Evolutionary conservation across 2,888 invertebrate genomes (phyloP).

Genomic region (Nesidiocoris tenuis): DNA sequence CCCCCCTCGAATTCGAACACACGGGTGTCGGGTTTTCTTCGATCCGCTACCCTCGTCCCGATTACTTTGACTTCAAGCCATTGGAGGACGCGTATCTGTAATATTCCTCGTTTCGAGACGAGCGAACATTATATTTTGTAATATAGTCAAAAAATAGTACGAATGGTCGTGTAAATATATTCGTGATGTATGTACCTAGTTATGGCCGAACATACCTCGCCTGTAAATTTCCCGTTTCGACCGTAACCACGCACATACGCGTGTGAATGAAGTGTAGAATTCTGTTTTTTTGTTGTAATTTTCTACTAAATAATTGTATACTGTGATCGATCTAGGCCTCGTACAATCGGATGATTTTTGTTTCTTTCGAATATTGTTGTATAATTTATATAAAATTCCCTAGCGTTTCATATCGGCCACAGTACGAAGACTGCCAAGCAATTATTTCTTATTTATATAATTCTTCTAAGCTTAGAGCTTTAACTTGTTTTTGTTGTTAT

Average conservation of each 20-base stretch:
- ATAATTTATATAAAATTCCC: slow-evolving; percentile 44
- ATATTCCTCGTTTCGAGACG: slow-evolving; percentile 24
- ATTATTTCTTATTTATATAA: slow-evolving; percentile 49
- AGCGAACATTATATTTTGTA: slow-evolving; percentile 44
- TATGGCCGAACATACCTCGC: slow-evolving; percentile 47
- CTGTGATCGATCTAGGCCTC: slow-evolving; percentile 49
- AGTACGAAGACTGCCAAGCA: slow-evolving; percentile 50
- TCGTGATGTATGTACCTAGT: slow-evolving; percentile 48
- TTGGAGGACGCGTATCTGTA: slow-evolving; percentile 43
- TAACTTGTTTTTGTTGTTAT: slow-evolving; percentile 45
- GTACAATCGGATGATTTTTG: slow-evolving; percentile 39
- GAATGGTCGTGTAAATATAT: slow-evolving; percentile 43
- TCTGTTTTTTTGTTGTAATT: slow-evolving; percentile 21
- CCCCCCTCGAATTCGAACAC: slow-evolving; percentile 8
- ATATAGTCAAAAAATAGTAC: slow-evolving; percentile 46
- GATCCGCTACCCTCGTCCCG: slow-evolving; percentile 1
- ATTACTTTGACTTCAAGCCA: slow-evolving; percentile 35
- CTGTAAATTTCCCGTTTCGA: slow-evolving; percentile 48
- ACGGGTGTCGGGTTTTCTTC: slow-evolving; percentile 42
- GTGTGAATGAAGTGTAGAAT: slow-evolving; percentile 44
- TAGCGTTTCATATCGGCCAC: slow-evolving; percentile 48
- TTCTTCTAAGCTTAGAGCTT: slow-evolving; percentile 49
- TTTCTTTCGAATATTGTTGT: slow-evolving; percentile 7
- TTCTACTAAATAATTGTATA: slow-evolving; percentile 42
- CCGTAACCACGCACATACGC: slow-evolving; percentile 50